Evolutionary conservation across 1,140 invertebrate genomes (phyloP).

Genomic region (Drosophila pachea): DNA sequence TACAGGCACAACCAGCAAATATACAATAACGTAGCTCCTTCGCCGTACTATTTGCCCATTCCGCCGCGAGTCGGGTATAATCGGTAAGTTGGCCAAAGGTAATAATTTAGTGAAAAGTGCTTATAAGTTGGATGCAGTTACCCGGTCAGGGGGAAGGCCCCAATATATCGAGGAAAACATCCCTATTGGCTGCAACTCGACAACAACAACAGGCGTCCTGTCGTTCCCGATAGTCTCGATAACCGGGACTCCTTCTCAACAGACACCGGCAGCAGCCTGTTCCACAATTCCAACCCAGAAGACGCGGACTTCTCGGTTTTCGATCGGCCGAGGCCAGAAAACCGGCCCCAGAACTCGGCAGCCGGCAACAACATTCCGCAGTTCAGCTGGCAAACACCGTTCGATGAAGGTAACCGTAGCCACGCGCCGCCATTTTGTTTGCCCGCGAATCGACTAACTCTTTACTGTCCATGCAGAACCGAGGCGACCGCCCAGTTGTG

Average conservation of each 20-base stretch:
- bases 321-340: constrained; percentile 16
- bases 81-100: constrained; percentile 6
- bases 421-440: too few relatives aligned
- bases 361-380: background rate
- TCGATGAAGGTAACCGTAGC: too few relatives aligned
- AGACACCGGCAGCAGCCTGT: constrained; percentile 12
- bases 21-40: background rate
- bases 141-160: constrained; percentile 24
- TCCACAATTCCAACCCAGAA: constrained; percentile 48
- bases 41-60: constrained; percentile 30
- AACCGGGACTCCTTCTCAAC: constrained; percentile 1
- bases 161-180: constrained; percentile 8
- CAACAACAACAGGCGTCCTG: too few relatives aligned
- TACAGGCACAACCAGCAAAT: constrained; percentile 6
- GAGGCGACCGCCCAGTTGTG: too few relatives aligned
- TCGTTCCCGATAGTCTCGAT: constrained; percentile 2
- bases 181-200: too few relatives aligned
- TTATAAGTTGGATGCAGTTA: constrained; percentile 16
- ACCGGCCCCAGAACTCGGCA: background rate
- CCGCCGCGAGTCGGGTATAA: background rate
- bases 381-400: constrained; percentile 5
- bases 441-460: too few relatives aligned
- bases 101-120: background rate
- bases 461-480: too few relatives aligned
- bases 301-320: constrained; percentile 48